These are phyloP conservation scores for Notoglanidium macrostoma DNA, from an alignment of 2,797 vertebrate species.

Conservation along the genomic window DNA sequence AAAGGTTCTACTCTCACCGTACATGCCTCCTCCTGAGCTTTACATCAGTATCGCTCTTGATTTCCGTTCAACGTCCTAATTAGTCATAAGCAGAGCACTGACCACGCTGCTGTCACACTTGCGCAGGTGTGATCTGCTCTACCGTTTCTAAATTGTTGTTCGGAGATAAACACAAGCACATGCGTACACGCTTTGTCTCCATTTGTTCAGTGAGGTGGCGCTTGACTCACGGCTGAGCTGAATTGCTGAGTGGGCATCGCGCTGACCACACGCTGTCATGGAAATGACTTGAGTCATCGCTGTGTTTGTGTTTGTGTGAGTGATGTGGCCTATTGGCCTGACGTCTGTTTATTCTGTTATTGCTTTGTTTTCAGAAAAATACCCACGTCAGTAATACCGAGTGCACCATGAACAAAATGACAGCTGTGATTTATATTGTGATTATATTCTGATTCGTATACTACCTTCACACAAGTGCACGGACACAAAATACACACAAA, in stretches of 20 bases:
- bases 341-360: slow-evolving; percentile 10
- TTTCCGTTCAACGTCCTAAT: slow-evolving; percentile 28
- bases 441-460: slow-evolving; percentile 7
- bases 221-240: slow-evolving; percentile 39
- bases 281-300: slow-evolving; percentile 30
- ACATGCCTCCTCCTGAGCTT: slow-evolving; percentile 10
- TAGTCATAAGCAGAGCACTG: slow-evolving; percentile 22
- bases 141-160: not conserved
- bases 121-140: slow-evolving; percentile 3
- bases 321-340: slow-evolving; percentile 24
- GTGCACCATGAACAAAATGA: not conserved
- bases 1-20: not conserved
- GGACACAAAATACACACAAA: not conserved
- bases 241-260: slow-evolving; percentile 27
- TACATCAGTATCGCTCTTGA: slow-evolving; percentile 3
- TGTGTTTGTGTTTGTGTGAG: slow-evolving; percentile 15
- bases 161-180: not conserved
- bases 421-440: slow-evolving; percentile 7
- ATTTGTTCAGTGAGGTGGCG: slow-evolving; percentile 29
- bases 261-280: slow-evolving; percentile 16
- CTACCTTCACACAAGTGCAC: not conserved
- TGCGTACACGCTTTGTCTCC: not conserved
- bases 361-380: slow-evolving; percentile 3
- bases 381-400: not conserved
- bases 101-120: slow-evolving; percentile 14